These are phyloP conservation scores for Morpho helenor DNA, from an alignment of 2,888 invertebrate genomes.

Conservation along the genomic window DNA sequence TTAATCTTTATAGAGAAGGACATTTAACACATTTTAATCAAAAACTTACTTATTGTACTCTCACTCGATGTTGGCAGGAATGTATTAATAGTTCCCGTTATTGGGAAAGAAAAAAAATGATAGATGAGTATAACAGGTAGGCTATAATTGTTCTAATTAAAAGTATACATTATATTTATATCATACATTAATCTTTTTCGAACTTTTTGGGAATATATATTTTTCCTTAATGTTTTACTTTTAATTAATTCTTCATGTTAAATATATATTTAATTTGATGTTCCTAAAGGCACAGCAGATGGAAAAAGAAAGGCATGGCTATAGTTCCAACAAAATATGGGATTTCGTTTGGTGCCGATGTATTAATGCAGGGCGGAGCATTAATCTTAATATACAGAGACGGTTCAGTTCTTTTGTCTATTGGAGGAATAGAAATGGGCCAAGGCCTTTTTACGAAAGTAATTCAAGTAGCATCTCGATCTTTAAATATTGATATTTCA, in stretches of 20 bases:
- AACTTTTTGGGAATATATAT: no score
- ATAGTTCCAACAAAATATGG: slow-evolving; percentile 88
- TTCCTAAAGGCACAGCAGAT: slow-evolving; percentile 80
- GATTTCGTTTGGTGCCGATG: slow-evolving; percentile 82
- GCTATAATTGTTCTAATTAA: no score
- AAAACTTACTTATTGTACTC: slow-evolving; percentile 83
- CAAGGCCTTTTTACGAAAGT: slow-evolving; percentile 95
- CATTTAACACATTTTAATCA: slow-evolving; percentile 90
- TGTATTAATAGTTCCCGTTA: slow-evolving; percentile 84
- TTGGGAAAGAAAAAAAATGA: slow-evolving; percentile 72
- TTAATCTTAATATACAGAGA: slow-evolving; percentile 87
- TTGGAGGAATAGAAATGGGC: slow-evolving; percentile 94
- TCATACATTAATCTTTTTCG: no score
- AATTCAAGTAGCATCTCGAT: slow-evolving; percentile 88
- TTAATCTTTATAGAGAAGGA: slow-evolving; percentile 91
- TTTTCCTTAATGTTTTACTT: no score
- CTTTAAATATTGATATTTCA: slow-evolving; percentile 79
- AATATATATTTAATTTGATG: no score
- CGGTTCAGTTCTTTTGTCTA: slow-evolving; percentile 88
- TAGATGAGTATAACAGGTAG: slow-evolving; percentile 85
- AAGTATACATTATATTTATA: no score
- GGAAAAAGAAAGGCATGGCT: slow-evolving; percentile 87
- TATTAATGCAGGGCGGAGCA: slow-evolving; percentile 88
- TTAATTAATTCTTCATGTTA: no score
- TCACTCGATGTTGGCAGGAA: slow-evolving; percentile 87